phyloP scores from a whole-genome alignment of 2,797 vertebrate species.

The Lagorchestes hirsutus region DNA sequence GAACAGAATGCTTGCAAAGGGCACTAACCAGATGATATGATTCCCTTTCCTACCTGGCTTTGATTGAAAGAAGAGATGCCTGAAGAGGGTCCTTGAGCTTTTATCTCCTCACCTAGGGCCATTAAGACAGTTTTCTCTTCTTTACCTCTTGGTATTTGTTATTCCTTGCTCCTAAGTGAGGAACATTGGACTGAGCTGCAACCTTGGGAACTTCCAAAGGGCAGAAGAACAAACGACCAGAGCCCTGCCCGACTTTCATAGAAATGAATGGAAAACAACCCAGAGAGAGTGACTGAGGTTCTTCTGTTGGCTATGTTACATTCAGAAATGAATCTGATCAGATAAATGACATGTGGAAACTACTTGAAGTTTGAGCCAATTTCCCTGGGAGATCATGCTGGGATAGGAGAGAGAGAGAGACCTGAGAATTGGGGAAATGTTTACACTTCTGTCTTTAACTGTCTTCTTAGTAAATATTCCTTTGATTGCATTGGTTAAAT shows the following conservation, averaged over 20 bases:
- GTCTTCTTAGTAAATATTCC: neutral
- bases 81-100: no score
- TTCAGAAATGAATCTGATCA: neutral
- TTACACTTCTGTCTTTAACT: neutral
- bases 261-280: neutral
- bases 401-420: neutral
- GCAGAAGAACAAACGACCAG: neutral
- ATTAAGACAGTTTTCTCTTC: neutral
- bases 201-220: neutral
- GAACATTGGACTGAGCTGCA: neutral
- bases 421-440: neutral
- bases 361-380: neutral
- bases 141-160: neutral
- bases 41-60: neutral
- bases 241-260: neutral
- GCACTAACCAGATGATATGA: neutral
- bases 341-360: neutral
- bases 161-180: neutral
- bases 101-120: neutral
- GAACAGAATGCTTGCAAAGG: neutral
- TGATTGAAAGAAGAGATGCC: no score
- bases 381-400: neutral
- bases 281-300: neutral
- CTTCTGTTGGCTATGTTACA: neutral
- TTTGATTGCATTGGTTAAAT: neutral